Conservation (phyloP, 2,113 vertebrate species). For the Nerophis ophidion region DNA sequence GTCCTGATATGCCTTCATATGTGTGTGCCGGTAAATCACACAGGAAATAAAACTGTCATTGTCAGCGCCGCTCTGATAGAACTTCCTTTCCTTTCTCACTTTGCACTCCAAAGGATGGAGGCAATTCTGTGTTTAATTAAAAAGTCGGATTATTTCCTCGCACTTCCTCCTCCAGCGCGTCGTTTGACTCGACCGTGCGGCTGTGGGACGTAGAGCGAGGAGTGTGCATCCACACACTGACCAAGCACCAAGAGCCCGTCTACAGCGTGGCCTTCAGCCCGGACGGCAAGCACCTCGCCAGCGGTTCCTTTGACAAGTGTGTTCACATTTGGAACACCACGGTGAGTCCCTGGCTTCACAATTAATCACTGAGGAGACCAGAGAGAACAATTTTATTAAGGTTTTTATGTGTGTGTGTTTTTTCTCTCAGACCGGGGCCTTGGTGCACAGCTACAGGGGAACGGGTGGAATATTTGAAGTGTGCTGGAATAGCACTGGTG, state of each 20-base stretch:
- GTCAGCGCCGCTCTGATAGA: background rate
- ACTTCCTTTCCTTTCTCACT: conserved; percentile 2
- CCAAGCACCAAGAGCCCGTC: conserved; percentile 94
- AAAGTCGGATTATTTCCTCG: background rate
- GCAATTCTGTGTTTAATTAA: background rate
- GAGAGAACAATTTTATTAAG: background rate
- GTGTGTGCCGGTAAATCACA: conserved; percentile 5
- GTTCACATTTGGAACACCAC: conserved; percentile 97
- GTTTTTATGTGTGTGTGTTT: background rate
- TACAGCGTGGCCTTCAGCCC: conserved; percentile 98
- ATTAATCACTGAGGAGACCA: background rate
- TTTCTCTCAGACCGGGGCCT: conserved; percentile 79
- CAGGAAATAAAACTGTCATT: conserved; percentile 13
- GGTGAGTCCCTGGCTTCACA: conserved; percentile 39
- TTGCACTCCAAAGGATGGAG: background rate
- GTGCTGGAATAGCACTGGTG: conserved; percentile 93
- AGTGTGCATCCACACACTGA: conserved; percentile 86
- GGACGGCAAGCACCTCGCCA: conserved; percentile 89
- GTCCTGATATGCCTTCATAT: conserved; percentile 7
- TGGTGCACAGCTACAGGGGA: conserved; percentile 95
- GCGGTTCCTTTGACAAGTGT: conserved; percentile 96
- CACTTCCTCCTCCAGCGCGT: conserved; percentile 72
- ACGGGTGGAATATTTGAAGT: conserved; percentile 96
- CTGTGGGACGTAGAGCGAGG: conserved; percentile 94
- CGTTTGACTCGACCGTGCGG: conserved; percentile 92